phyloP scores from a whole-genome alignment of 2,113 vertebrate species.

The Rhabdornis inornatus region DNA sequence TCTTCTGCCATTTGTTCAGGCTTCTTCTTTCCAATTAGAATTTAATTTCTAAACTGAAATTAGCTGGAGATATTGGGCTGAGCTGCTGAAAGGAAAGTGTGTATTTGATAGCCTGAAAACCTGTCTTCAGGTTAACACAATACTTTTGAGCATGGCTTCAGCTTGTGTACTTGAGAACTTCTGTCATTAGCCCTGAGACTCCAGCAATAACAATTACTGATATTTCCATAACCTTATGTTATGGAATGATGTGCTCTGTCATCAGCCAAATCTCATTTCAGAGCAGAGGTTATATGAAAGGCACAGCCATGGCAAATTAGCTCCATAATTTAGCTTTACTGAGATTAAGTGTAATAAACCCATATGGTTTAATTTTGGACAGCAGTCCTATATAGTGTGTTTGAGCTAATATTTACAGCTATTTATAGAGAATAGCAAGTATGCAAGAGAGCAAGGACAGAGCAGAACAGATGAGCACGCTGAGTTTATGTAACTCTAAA shows the following conservation, averaged over 20 bases:
- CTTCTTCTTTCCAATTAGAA: not conserved
- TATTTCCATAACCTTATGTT: not conserved
- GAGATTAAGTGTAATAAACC: conserved; percentile 15
- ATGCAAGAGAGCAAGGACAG: conserved; percentile 5
- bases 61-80: not conserved
- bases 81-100: not conserved
- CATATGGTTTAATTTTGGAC: conserved; percentile 24
- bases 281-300: conserved; percentile 30
- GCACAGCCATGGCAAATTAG: not conserved
- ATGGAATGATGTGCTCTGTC: not conserved
- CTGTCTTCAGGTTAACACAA: not conserved
- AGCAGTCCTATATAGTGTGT: not conserved
- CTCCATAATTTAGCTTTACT: not conserved
- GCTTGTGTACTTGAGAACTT: not conserved
- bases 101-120: not conserved
- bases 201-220: not conserved
- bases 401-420: conserved; percentile 38
- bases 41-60: not conserved
- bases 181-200: not conserved
- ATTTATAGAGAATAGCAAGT: conserved; percentile 31
- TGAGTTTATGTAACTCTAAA: conserved; percentile 15
- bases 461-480: not conserved
- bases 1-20: not conserved
- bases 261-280: not conserved
- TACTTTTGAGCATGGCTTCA: not conserved